phyloP scores from a whole-genome alignment of 2,888 invertebrate genomes.

The Choristoneura rosaceana region DNA sequence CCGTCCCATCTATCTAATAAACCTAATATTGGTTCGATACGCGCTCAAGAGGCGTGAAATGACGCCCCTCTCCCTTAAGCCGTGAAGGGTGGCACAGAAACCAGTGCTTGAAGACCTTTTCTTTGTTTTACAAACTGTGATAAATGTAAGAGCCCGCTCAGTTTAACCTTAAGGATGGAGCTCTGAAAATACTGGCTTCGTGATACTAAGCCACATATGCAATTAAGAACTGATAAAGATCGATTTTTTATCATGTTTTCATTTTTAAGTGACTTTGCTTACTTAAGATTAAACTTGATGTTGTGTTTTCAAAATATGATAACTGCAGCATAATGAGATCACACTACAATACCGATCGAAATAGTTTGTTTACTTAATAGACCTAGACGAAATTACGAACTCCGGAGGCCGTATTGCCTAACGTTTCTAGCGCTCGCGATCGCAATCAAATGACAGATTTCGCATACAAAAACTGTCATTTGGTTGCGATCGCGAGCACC shows the following conservation, averaged over 20 bases:
- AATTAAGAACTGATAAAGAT: slow-evolving; percentile 65
- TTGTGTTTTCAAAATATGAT: neutral
- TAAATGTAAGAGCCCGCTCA: slow-evolving; percentile 38
- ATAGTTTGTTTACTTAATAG: too few relatives aligned
- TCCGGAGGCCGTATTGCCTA: too few relatives aligned
- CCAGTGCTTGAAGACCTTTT: slow-evolving; percentile 62
- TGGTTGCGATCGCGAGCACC: too few relatives aligned
- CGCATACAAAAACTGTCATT: too few relatives aligned
- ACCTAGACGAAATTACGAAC: too few relatives aligned
- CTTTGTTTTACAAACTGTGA: slow-evolving; percentile 56
- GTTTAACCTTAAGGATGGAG: slow-evolving; percentile 31
- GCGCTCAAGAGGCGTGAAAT: slow-evolving; percentile 83
- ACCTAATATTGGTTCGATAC: slow-evolving; percentile 83
- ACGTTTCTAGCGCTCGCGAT: too few relatives aligned
- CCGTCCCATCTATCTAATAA: slow-evolving; percentile 81
- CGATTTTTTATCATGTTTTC: slow-evolving; percentile 50
- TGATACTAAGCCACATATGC: slow-evolving; percentile 53
- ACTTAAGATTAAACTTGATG: neutral
- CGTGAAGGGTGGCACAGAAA: slow-evolving; percentile 52
- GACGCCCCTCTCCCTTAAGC: slow-evolving; percentile 63
- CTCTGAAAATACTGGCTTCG: slow-evolving; percentile 48
- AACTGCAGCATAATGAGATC: too few relatives aligned
- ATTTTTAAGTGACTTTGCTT: neutral
- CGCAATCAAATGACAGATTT: too few relatives aligned
- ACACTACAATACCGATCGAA: too few relatives aligned